These are phyloP conservation scores for Gadopsis marmoratus DNA, from an alignment of 2,797 vertebrate genomes.

Conservation along the genomic window DNA sequence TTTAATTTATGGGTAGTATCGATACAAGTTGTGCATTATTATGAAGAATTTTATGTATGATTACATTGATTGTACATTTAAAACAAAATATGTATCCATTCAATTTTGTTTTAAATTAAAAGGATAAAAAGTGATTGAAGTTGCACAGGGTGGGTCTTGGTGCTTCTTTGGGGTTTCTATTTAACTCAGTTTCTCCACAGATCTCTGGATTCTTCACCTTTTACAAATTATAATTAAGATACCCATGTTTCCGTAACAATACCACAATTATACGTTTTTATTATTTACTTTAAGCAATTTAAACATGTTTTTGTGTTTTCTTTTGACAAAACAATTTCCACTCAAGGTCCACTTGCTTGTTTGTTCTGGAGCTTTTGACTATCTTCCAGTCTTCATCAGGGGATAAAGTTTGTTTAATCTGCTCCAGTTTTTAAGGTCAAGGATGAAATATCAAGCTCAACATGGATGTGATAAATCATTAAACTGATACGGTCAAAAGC, in stretches of 20 bases:
- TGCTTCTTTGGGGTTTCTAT: neutral
- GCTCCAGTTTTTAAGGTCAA: neutral
- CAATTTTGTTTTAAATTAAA: slow-evolving; percentile 85
- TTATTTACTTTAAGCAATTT: neutral
- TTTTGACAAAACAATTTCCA: neutral
- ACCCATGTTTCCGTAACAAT: neutral
- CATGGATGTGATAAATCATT: neutral
- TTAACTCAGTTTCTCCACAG: neutral
- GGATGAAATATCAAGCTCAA: neutral
- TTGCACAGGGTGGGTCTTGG: slow-evolving; percentile 21
- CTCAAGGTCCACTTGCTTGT: neutral
- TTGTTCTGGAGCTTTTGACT: neutral
- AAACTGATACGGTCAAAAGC: neutral
- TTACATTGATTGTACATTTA: slow-evolving; percentile 90
- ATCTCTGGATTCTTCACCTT: neutral
- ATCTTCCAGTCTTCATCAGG: neutral
- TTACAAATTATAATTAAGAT: neutral
- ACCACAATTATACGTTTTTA: neutral
- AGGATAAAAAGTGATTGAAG: slow-evolving; percentile 53
- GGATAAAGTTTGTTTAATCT: neutral
- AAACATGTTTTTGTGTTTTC: neutral
- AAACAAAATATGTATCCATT: slow-evolving; percentile 82
- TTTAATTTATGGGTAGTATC: slow-evolving; percentile 88
- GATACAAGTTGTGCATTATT: slow-evolving; percentile 89
- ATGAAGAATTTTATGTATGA: slow-evolving; percentile 85